phyloP scores from a whole-genome alignment of 2,797 vertebrate genomes.

The Chloroceryle inda region DNA sequence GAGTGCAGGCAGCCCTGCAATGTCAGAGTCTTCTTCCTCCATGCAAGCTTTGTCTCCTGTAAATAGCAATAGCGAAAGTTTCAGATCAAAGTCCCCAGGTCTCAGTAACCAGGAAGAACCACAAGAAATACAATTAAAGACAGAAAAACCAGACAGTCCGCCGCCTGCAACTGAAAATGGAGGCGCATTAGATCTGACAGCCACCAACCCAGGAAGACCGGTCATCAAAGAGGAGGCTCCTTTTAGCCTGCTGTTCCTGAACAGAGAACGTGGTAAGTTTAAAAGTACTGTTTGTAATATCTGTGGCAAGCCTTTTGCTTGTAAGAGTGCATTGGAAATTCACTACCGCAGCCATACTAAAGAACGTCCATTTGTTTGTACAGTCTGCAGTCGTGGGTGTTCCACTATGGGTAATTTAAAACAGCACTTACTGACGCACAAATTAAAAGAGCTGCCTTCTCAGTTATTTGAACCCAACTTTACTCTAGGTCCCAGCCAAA shows the following conservation, averaged over 20 bases:
- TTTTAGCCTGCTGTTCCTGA: slow-evolving; percentile 98
- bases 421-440: slow-evolving; percentile 88
- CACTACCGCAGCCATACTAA: slow-evolving; percentile 88
- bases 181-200: slow-evolving; percentile 95
- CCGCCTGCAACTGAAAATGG: slow-evolving; percentile 88
- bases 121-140: slow-evolving; percentile 91
- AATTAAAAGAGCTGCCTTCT: slow-evolving; percentile 84
- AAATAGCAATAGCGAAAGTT: slow-evolving; percentile 92
- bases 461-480: slow-evolving; percentile 85
- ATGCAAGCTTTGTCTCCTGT: slow-evolving; percentile 93
- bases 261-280: slow-evolving; percentile 95
- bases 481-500: slow-evolving; percentile 89
- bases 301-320: slow-evolving; percentile 89
- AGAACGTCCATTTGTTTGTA: slow-evolving; percentile 86
- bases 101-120: slow-evolving; percentile 87
- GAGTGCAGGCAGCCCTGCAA: slow-evolving; percentile 93
- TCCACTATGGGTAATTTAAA: slow-evolving; percentile 88
- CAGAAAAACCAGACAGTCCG: slow-evolving; percentile 95
- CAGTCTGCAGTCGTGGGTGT: slow-evolving; percentile 86
- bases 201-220: slow-evolving; percentile 88
- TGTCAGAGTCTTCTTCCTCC: slow-evolving; percentile 94
- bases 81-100: slow-evolving; percentile 91
- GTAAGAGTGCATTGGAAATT: slow-evolving; percentile 87
- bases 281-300: slow-evolving; percentile 85
- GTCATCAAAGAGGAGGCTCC: slow-evolving; percentile 96